Percentiles rank a stretch among this genome's conserved stretches.
Evolutionary conservation across 2,113 vertebrate species (phyloP).

Genomic region (Rhynchopsitta pachyrhyncha): DNA sequence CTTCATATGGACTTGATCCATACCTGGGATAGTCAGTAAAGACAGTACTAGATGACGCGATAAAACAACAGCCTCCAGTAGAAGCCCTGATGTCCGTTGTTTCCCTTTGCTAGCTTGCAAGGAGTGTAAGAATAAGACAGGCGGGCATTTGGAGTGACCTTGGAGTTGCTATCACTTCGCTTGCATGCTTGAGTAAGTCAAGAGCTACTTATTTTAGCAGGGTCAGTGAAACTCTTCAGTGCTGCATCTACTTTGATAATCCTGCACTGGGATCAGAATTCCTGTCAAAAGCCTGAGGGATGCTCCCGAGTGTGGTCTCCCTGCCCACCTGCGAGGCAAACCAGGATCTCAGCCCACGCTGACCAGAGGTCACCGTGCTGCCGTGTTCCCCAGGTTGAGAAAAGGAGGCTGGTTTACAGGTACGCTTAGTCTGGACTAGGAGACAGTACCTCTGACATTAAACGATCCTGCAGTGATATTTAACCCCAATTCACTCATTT

Average conservation of each 20-base stretch:
- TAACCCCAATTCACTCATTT: not conserved
- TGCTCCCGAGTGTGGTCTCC: accelerated
- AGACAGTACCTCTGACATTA: not conserved
- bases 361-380: not conserved
- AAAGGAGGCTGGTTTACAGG: not conserved
- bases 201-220: not conserved
- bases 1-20: not conserved
- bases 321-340: no score
- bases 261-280: not conserved
- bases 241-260: not conserved
- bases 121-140: not conserved
- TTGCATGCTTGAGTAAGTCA: not conserved
- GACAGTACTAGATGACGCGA: not conserved
- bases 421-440: not conserved
- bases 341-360: not conserved
- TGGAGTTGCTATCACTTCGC: not conserved
- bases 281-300: not conserved
- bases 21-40: not conserved
- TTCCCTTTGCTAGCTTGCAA: not conserved
- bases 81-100: not conserved
- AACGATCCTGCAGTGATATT: not conserved
- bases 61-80: not conserved
- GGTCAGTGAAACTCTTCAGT: not conserved
- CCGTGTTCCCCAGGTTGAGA: accelerated
- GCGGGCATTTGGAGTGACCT: not conserved